These are phyloP conservation scores for Aepyceros melampus DNA, from an alignment of 2,113 vertebrate species.

Conservation along the genomic window DNA sequence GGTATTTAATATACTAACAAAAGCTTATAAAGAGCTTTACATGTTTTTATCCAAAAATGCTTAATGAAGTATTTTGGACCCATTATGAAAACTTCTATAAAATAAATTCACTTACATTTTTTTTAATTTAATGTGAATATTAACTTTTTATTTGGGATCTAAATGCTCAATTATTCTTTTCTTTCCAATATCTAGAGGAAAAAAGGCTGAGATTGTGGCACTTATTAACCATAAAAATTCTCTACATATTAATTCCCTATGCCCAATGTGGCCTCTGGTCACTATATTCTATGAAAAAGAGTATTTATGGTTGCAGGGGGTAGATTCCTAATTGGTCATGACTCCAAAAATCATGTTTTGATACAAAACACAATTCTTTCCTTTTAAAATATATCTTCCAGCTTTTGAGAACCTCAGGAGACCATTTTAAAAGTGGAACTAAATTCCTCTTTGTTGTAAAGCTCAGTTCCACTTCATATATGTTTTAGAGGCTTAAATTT, in stretches of 20 bases:
- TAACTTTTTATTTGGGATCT: conserved; percentile 61
- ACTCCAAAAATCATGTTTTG: conserved; percentile 5
- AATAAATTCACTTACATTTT: conserved; percentile 59
- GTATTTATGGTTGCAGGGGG: not conserved
- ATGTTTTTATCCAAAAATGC: conserved; percentile 48
- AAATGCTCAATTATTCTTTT: conserved; percentile 44
- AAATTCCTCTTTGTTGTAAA: not conserved
- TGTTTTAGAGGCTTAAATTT: not conserved
- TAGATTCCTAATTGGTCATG: conserved; percentile 6
- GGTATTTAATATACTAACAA: conserved; percentile 63
- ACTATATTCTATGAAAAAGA: not conserved
- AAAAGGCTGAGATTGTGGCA: conserved; percentile 31
- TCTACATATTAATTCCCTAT: conserved; percentile 32
- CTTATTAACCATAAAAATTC: conserved; percentile 66
- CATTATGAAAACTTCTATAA: conserved; percentile 53
- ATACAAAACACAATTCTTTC: not conserved
- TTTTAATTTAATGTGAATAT: conserved; percentile 26
- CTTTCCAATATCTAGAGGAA: conserved; percentile 61
- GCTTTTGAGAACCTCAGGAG: not conserved
- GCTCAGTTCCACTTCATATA: not conserved
- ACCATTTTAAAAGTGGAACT: conserved; percentile 11
- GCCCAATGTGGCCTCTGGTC: conserved; percentile 1
- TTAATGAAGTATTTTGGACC: conserved; percentile 57
- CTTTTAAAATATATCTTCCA: conserved; percentile 11
- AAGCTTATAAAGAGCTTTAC: conserved; percentile 37